Evolutionary conservation across 2,113 vertebrate species (phyloP).

Genomic region (Thamnaconus septentrionalis): DNA sequence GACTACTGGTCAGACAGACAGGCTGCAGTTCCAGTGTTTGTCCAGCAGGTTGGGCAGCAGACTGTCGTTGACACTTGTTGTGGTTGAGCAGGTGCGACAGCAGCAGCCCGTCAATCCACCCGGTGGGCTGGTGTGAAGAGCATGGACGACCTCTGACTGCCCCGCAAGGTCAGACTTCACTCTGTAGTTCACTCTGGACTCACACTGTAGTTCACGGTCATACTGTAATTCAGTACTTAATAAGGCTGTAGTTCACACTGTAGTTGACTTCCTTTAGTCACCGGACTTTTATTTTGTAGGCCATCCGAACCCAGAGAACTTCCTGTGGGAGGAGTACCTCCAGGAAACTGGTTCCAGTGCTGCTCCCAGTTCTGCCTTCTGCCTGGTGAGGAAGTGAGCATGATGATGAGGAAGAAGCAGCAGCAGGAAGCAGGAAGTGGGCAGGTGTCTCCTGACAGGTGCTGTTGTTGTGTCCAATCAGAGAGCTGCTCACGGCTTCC

Average conservation of each 20-base stretch:
- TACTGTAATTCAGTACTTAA: no score
- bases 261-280: no score
- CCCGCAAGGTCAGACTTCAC: constrained; percentile 79
- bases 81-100: constrained; percentile 82
- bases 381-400: constrained; percentile 68
- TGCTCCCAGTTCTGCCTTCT: constrained; percentile 81
- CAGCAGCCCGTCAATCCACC: constrained; percentile 86
- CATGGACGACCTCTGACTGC: constrained; percentile 80
- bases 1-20: constrained; percentile 78
- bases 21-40: not conserved
- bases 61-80: not conserved
- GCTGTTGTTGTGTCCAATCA: constrained; percentile 55
- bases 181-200: no score
- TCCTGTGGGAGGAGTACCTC: constrained; percentile 86
- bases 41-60: constrained; percentile 3
- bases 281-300: constrained; percentile 50
- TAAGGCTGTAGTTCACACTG: no score
- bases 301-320: constrained; percentile 79
- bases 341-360: constrained; percentile 79
- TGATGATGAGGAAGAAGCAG: not conserved
- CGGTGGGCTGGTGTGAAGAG: constrained; percentile 87
- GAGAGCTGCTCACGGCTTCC: constrained; percentile 82
- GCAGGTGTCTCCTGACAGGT: not conserved
- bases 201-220: no score
- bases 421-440: not conserved